phyloP scores from a whole-genome alignment of 2,888 invertebrate species.

The Anagyrus pseudococci region DNA sequence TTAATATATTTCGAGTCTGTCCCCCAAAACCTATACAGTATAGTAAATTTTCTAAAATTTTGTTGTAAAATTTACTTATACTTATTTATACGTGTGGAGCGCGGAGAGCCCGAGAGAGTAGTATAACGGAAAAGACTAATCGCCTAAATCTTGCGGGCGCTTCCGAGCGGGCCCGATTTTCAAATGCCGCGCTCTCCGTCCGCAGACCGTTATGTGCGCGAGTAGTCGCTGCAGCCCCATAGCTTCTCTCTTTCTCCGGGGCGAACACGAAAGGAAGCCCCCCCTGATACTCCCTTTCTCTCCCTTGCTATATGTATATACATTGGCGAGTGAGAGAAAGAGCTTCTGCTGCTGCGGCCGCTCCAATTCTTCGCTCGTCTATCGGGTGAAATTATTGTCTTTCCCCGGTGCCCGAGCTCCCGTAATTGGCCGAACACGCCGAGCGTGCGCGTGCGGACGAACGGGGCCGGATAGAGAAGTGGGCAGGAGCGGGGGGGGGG shows the following conservation, averaged over 20 bases:
- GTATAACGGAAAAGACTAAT: constrained; percentile 28
- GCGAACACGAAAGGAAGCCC: constrained; percentile 20
- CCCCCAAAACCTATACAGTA: no score
- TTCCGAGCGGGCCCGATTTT: constrained; percentile 25
- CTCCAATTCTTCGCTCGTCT: constrained; percentile 18
- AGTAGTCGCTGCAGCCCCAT: no score
- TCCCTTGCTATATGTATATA: no score
- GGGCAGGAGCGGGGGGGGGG: no score
- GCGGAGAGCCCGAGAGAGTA: no score
- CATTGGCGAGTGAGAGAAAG: no score
- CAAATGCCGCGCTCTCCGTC: not conserved
- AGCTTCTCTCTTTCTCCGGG: not conserved
- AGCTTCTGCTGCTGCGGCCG: not conserved
- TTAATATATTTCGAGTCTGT: no score
- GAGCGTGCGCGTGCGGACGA: not conserved
- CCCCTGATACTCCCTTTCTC: no score
- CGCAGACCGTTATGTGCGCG: constrained; percentile 16
- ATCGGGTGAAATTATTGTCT: constrained; percentile 24
- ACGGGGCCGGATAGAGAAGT: no score
- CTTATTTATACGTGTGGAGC: no score
- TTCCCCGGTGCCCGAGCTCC: not conserved
- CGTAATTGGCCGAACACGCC: constrained; percentile 17
- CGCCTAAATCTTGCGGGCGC: constrained; percentile 21
- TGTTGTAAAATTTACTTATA: no score
- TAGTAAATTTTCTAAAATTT: no score